Base-by-base conservation (phyloP, 2,797 vertebrate genomes). In the Anolis apletophallus region DNA sequence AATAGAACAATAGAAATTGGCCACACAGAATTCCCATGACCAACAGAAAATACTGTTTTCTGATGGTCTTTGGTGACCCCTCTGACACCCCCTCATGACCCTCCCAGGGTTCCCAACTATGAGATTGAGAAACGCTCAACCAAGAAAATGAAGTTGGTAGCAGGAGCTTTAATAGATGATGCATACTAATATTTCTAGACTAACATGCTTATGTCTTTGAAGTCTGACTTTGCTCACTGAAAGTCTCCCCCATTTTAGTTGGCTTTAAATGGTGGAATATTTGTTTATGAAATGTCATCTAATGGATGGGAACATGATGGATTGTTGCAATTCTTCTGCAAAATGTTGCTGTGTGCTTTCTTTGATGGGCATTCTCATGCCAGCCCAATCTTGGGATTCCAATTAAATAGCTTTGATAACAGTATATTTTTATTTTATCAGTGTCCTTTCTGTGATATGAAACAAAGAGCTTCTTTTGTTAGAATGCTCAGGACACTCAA, bases 211-310 rank as follows among this genome's bases (percentile, higher is more conserved):
- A 46, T 46, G 46, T 46, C 46, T 46, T 46, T 46, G 46, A 46
- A 83, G 8, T n/a, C 34, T 46, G 21, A 21, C 76, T 92, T 64
- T 85, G 34, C 59, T 6, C 36, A 69, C 23, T 59, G 17, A 68
- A 1, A 2, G 9, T 54, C 36, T 89, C 52, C 57, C 0, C 4
- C 54, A 8, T 21, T 36, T 87, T 80, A 85, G 17, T 1, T 83
- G 46, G 21, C 0, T 0, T 72, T 46, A 82, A 26, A 61, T 74
- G 57, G 87, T 85, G 87, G 75, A 52, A 54, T 52, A 59, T 8
- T 6, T 52, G 68, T 32, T 90, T 91, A 13, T 87, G 40, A 23
- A 92, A 87, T 55, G 29, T 16, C 67, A 90, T 68, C 34, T 71
- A 59, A 26, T 36, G 78, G 32, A 74, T 12, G 91, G 34, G 73